Base-by-base conservation (phyloP, 2,797 vertebrate species). In the Xiphorhynchus erythropygius region DNA sequence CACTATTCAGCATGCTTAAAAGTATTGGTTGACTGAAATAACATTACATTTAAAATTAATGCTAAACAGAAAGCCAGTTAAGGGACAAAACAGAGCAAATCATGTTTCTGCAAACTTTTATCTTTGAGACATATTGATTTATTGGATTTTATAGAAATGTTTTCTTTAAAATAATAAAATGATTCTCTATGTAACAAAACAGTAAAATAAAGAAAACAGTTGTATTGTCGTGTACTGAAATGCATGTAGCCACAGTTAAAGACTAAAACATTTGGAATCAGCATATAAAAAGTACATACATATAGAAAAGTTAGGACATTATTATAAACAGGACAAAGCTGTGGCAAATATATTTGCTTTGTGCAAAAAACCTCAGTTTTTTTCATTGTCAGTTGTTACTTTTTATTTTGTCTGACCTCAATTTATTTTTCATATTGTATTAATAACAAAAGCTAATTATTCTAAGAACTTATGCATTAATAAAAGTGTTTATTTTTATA, bases 11-110 rank as follows among this genome's bases (percentile, higher is more conserved):
- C 84, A 12, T 89, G 96, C 96, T 92, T 94, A 88, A 83, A 97
- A 97, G 97, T 97, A 96, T 96, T 97, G 97, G 94, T 97, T 97
- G 95, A 97, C 97, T 97, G 94, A 96, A 98, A 98, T 97, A 97
- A 97, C 94, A 97, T 97, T 97, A 96, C 92, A 85, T 97, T 97
- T 93, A 90, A 97, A 96, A 95, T 93, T 81, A 87, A 95, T 92
- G 69, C 81, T 97, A 89, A 95, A 96, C 77, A 93, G 96, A 96
- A 96, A 94, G 84, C 71, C 57, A 42, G 75, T 96, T 89, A 94
- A 64, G 69, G 81, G 55, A 57, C 39, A 84, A 95, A 92, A 81
- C 62, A 80, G 55, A 74, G 33, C 76, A 88, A 95, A 87, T 93
- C 52, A 84, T 77, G 25, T 90, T 87, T 80, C 89, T 90, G 46